These are phyloP conservation scores for Ptilorrhoa leucosticta DNA, from an alignment of 2,113 vertebrate genomes.

Conservation along the genomic window DNA sequence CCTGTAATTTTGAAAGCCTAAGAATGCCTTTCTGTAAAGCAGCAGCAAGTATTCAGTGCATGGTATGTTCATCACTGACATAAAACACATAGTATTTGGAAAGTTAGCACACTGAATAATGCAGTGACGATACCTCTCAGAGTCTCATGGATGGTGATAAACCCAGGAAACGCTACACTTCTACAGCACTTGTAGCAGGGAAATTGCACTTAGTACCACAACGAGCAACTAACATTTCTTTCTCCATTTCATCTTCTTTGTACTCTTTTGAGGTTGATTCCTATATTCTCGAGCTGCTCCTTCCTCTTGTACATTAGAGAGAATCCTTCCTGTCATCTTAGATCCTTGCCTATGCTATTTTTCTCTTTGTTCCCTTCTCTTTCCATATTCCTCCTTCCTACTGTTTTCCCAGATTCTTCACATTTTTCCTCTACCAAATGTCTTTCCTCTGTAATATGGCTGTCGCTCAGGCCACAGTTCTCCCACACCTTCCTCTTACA, in stretches of 20 bases:
- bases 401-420: background rate
- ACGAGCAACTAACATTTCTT: background rate
- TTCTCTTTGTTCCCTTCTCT: background rate
- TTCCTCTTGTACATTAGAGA: background rate
- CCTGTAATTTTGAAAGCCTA: background rate
- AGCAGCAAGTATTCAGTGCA: background rate
- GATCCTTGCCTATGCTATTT: background rate
- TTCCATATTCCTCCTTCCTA: background rate
- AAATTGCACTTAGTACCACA: background rate
- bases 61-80: background rate
- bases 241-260: background rate
- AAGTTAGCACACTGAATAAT: slow-evolving; percentile 32
- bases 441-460: background rate
- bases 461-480: background rate
- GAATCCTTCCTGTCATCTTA: background rate
- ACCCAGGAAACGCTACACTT: background rate
- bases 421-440: background rate
- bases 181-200: background rate
- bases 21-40: background rate
- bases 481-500: background rate
- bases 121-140: background rate
- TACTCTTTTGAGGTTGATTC: background rate
- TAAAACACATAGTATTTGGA: background rate
- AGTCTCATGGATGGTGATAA: background rate
- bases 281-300: background rate